phyloP scores from a whole-genome alignment of 1,140 invertebrate species.

The Listronotus bonariensis region DNA sequence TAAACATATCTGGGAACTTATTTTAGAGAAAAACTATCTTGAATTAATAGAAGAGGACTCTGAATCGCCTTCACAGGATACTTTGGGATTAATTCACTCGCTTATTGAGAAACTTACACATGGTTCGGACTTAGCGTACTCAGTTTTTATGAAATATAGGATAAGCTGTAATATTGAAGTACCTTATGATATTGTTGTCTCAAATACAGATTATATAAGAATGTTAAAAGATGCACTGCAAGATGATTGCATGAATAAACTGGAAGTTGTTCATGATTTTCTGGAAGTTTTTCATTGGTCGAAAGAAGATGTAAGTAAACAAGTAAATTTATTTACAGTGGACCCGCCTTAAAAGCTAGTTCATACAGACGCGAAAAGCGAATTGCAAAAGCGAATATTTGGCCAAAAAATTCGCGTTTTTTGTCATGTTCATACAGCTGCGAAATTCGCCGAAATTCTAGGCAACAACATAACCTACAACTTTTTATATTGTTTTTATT shows the following conservation, averaged over 20 bases:
- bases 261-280: slow-evolving; percentile 62
- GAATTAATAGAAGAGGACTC: slow-evolving; percentile 23
- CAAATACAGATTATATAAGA: slow-evolving; percentile 57
- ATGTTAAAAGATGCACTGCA: slow-evolving; percentile 62
- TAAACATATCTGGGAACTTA: neutral
- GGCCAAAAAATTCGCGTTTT: too few species aligned
- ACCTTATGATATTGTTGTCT: slow-evolving; percentile 61
- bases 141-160: slow-evolving; percentile 61
- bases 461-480: too few species aligned
- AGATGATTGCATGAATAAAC: slow-evolving; percentile 60
- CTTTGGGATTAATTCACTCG: slow-evolving; percentile 43
- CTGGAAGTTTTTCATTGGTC: slow-evolving; percentile 47
- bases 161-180: slow-evolving; percentile 61
- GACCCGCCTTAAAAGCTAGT: too few species aligned
- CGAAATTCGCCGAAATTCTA: too few species aligned
- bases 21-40: slow-evolving; percentile 24
- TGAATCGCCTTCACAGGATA: slow-evolving; percentile 44
- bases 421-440: too few species aligned
- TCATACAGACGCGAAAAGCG: too few species aligned
- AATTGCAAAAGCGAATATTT: too few species aligned
- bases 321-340: too few species aligned
- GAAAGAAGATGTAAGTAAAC: slow-evolving; percentile 46
- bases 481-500: too few species aligned
- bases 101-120: slow-evolving; percentile 55
- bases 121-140: slow-evolving; percentile 60